These are phyloP conservation scores for Elymnias hypermnestra DNA, from an alignment of 1,140 invertebrate genomes.

Conservation along the genomic window DNA sequence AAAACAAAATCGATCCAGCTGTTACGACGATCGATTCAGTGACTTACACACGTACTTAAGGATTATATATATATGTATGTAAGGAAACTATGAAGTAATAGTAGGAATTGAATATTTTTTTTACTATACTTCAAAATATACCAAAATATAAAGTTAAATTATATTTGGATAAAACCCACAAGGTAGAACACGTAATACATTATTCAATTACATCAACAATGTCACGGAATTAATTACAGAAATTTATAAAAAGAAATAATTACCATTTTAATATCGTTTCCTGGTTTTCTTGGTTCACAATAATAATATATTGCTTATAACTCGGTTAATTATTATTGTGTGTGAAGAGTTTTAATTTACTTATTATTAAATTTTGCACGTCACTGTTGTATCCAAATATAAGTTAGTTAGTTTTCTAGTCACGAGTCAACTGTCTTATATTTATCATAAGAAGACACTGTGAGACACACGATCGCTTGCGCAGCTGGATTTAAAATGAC, in stretches of 20 bases:
- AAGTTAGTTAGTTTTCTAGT: conserved; percentile 7
- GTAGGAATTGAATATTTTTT: too few relatives aligned
- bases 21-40: too few relatives aligned
- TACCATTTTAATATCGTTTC: conserved; percentile 7
- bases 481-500: conserved; percentile 23
- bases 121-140: too few relatives aligned
- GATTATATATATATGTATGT: too few relatives aligned
- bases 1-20: too few relatives aligned
- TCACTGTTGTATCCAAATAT: not conserved
- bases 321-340: not conserved
- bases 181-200: too few relatives aligned
- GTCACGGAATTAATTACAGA: not conserved
- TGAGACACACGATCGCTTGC: conserved; percentile 16
- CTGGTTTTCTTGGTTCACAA: not conserved
- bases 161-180: too few relatives aligned
- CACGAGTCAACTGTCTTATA: conserved; percentile 18
- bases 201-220: too few relatives aligned
- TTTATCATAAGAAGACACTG: not conserved
- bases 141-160: too few relatives aligned
- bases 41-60: too few relatives aligned
- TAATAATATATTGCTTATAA: too few relatives aligned
- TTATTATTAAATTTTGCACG: not conserved
- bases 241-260: conserved; percentile 1
- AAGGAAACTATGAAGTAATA: too few relatives aligned
- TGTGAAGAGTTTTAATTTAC: not conserved